phyloP scores from a whole-genome alignment of 2,113 vertebrate species.

The Felis chaus region DNA sequence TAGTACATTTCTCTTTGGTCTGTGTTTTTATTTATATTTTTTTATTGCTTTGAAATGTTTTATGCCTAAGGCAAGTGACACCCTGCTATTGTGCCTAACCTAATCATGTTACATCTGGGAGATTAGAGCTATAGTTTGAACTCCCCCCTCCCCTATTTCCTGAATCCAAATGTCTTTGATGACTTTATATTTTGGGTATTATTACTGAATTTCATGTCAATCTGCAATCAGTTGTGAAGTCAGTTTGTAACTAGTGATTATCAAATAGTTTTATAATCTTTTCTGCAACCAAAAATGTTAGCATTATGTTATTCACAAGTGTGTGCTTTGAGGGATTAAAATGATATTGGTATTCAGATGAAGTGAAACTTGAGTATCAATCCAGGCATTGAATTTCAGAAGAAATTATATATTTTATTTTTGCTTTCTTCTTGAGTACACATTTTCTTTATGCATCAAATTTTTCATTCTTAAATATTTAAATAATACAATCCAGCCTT shows the following conservation, averaged over 20 bases:
- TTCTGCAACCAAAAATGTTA: neutral
- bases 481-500: neutral
- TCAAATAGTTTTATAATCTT: neutral
- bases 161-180: neutral
- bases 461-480: constrained; percentile 19
- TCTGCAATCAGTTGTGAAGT: neutral
- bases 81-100: neutral
- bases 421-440: neutral
- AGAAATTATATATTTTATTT: neutral
- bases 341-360: neutral
- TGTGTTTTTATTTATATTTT: constrained; percentile 1
- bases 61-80: neutral
- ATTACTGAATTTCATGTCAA: neutral
- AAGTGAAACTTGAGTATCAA: constrained; percentile 4
- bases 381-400: neutral
- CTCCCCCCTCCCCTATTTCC: neutral
- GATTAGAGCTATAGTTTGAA: neutral
- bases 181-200: neutral
- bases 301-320: neutral
- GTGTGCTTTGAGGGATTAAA: neutral
- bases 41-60: neutral
- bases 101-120: neutral
- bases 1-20: neutral
- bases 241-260: neutral
- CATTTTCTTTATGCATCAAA: neutral